Base-by-base conservation (phyloP, 2,888 invertebrate genomes). In the Polydrusus cervinus region DNA sequence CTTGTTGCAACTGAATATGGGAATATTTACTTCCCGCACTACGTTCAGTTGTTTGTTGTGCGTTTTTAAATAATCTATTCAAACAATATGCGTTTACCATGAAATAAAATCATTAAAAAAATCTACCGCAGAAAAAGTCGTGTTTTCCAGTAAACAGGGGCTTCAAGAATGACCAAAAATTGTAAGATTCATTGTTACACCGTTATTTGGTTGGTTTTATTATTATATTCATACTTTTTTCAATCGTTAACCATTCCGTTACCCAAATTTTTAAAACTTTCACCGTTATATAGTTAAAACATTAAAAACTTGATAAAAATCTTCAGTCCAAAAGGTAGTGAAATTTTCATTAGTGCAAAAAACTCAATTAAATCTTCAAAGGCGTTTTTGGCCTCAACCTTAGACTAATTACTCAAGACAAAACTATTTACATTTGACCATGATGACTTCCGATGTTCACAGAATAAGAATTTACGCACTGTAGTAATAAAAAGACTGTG, bases 211-310 rank as follows among this genome's bases (percentile, higher is more conserved):
- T n/a, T 25, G 25, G 25, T 25, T 25, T 1, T 25, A 25, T 25
- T 25, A 5, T 25, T 25, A 25, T 25, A 25, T 25, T 25, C 25
- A 25, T 34, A 0, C 9, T 14, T n/a, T 57, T 43, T 20, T 57
- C 38, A 68, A 68, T 40, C 11, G 14, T 68, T 49, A 38, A 60
- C 47, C 51, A 66, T 7, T 53, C 13, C 16, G 18, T 66, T 68
- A 30, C 18, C 20, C 14, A 25, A 55, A 55, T 13, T 20, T 68
- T 68, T 68, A 68, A 68, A 68, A 68, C 10, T 14, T 53, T 45
- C 20, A 18, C 20, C 14, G 67, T 68, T 68, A 68, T 40, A 13
- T 14, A 14, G 16, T 68, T 45, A 68, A 68, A 68, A 40, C 3
- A 30, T 43, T 43, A 57, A 68, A 67, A 68, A 20, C n/a, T 43